phyloP scores from a whole-genome alignment of 2,113 vertebrate genomes.

The Murina feae region DNA sequence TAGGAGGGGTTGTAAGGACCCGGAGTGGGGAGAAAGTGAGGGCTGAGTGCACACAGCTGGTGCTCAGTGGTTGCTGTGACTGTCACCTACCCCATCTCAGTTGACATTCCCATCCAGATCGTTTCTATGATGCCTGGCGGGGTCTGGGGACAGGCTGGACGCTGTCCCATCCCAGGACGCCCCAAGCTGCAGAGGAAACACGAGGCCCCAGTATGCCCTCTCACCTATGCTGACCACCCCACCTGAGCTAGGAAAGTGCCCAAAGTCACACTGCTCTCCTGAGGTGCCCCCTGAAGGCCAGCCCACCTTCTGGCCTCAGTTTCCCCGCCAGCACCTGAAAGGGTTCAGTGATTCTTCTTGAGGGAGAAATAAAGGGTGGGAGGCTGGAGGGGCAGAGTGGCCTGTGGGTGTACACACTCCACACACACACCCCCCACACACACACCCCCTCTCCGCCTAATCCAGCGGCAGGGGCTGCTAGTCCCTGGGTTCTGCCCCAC shows the following conservation, averaged over 20 bases:
- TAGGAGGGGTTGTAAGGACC: no score
- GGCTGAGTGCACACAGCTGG: neutral
- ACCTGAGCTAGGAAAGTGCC: no score
- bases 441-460: neutral
- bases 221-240: neutral
- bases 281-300: neutral
- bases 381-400: neutral
- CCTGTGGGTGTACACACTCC: neutral
- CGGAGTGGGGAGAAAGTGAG: neutral
- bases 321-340: neutral
- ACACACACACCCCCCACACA: neutral
- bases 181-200: neutral
- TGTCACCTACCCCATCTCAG: rapidly evolving
- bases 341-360: neutral
- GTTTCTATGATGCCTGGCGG: no score
- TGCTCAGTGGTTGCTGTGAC: neutral
- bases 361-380: neutral
- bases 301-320: neutral
- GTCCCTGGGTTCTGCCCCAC: neutral
- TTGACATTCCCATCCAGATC: neutral
- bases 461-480: neutral
- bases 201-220: neutral
- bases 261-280: neutral
- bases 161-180: neutral
- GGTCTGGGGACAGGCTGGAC: neutral